Percentiles rank a stretch among this genome's conserved stretches.
Evolutionary conservation across 2,797 vertebrate genomes (phyloP).

Genomic region (Poecilia velifera): DNA sequence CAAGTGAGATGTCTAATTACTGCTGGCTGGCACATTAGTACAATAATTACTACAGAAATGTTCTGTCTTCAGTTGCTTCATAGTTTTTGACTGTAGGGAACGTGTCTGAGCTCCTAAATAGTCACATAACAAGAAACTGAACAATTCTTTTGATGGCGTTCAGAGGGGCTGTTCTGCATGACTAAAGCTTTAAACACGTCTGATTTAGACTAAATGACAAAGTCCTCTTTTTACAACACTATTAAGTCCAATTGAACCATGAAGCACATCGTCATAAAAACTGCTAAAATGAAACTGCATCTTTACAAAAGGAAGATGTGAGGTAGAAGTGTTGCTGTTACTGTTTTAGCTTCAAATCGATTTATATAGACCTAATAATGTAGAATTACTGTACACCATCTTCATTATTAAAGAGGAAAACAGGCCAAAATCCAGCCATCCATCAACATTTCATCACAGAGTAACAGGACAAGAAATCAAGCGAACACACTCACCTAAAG

Average conservation of each 20-base stretch:
- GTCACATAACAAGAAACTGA: background rate
- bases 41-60: background rate
- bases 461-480: background rate
- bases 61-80: background rate
- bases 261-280: background rate
- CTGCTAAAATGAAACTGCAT: background rate
- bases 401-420: background rate
- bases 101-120: background rate
- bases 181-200: background rate
- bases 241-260: background rate
- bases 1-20: background rate
- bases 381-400: background rate
- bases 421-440: background rate
- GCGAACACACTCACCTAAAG: background rate
- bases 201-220: background rate
- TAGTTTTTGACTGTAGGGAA: background rate
- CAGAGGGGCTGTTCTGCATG: background rate
- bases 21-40: background rate
- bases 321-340: background rate
- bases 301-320: background rate
- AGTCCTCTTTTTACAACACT: background rate
- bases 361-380: background rate
- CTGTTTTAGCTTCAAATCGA: background rate
- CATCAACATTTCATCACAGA: background rate
- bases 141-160: background rate